These are phyloP conservation scores for Pomatostomus ruficeps DNA, from an alignment of 2,113 vertebrate genomes.

Conservation along the genomic window DNA sequence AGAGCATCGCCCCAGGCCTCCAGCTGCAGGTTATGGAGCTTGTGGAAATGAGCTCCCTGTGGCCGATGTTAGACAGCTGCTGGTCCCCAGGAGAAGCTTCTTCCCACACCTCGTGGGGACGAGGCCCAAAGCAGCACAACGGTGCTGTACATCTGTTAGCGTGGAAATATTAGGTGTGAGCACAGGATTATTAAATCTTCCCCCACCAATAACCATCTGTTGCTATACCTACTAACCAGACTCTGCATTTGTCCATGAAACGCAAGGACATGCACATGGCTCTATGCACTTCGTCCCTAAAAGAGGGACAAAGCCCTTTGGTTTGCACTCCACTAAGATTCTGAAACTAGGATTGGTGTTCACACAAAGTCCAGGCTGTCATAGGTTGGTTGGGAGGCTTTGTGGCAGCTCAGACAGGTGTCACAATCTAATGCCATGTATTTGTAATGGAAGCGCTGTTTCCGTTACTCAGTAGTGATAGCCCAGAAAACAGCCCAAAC, in stretches of 20 bases:
- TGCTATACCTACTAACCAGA: background rate
- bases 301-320: background rate
- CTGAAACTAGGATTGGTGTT: background rate
- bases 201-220: background rate
- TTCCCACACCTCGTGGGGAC: background rate
- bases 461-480: background rate
- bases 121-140: background rate
- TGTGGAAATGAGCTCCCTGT: background rate
- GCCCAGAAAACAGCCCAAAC: background rate
- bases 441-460: background rate
- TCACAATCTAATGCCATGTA: background rate
- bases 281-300: accelerated
- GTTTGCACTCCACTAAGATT: background rate
- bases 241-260: background rate
- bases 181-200: background rate
- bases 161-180: constrained; percentile 19
- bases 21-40: background rate
- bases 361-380: background rate
- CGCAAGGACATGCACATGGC: background rate
- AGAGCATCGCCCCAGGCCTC: background rate
- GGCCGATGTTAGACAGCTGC: background rate
- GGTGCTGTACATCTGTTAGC: background rate
- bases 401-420: background rate
- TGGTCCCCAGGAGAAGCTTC: background rate
- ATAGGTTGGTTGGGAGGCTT: background rate